These are phyloP conservation scores for Rhinoderma darwinii DNA, from an alignment of 2,113 vertebrate genomes.

Conservation along the genomic window DNA sequence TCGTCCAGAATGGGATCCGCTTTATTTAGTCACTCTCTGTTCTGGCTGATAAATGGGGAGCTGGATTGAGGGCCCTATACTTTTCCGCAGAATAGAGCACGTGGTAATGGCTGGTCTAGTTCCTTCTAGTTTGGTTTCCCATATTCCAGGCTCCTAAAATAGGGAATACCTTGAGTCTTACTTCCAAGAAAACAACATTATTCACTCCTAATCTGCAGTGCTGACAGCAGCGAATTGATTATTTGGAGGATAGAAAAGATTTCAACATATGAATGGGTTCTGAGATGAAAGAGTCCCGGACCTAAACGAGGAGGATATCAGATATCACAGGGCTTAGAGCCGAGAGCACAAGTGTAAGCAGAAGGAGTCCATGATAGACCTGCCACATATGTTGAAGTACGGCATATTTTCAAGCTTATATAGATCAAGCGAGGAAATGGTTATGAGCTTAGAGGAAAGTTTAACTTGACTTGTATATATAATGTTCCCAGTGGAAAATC, in stretches of 20 bases:
- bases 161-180: conserved; percentile 4
- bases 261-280: neutral
- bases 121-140: neutral
- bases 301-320: neutral
- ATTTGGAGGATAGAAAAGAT: conserved; percentile 26
- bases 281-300: neutral
- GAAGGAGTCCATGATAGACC: neutral
- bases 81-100: too few relatives aligned
- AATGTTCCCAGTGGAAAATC: neutral
- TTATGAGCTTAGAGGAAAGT: neutral
- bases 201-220: neutral
- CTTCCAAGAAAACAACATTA: conserved; percentile 26
- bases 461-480: neutral
- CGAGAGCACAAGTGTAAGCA: neutral
- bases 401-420: conserved; percentile 9
- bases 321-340: neutral
- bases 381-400: neutral
- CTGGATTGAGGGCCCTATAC: neutral
- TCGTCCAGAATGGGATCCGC: too few relatives aligned
- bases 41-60: neutral
- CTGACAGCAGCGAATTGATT: conserved; percentile 40
- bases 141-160: neutral
- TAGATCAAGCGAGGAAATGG: conserved; percentile 28
- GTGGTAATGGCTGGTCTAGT: neutral
- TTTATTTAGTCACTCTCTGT: too few relatives aligned